phyloP scores from a whole-genome alignment of 2,113 vertebrate genomes.

The Plestiodon gilberti region DNA sequence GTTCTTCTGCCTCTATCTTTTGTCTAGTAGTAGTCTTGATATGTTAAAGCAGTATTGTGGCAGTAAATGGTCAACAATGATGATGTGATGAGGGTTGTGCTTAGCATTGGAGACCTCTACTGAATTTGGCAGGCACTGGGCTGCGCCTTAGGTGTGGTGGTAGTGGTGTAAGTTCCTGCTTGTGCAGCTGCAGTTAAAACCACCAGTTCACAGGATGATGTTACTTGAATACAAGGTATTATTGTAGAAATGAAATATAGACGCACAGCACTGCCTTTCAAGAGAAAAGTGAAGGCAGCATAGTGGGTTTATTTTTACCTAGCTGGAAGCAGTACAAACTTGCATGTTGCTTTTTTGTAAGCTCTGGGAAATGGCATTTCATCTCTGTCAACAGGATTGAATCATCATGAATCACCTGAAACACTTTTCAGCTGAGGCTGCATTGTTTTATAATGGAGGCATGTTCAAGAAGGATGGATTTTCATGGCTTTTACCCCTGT shows the following conservation, averaged over 20 bases:
- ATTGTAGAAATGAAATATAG: background rate
- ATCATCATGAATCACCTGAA: slow-evolving; percentile 36
- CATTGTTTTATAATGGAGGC: slow-evolving; percentile 1
- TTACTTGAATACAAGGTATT: background rate
- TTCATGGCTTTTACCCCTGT: background rate
- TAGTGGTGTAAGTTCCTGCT: background rate
- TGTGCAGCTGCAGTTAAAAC: background rate
- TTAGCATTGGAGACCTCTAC: background rate
- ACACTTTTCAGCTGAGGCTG: background rate
- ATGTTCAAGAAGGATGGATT: background rate
- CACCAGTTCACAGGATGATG: background rate
- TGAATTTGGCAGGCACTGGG: background rate
- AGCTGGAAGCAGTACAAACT: background rate
- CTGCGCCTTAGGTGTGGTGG: background rate
- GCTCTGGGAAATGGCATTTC: background rate
- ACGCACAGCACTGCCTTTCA: background rate
- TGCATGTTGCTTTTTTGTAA: slow-evolving; percentile 21
- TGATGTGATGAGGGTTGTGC: background rate
- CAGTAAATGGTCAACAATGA: background rate
- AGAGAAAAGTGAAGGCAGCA: background rate
- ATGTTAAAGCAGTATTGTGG: background rate
- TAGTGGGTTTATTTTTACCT: background rate
- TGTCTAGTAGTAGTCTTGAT: background rate
- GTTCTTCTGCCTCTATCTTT: background rate
- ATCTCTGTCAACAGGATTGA: slow-evolving; percentile 29